Conservation (phyloP, 2,113 vertebrate species). For the Rhagologus leucostigma region DNA sequence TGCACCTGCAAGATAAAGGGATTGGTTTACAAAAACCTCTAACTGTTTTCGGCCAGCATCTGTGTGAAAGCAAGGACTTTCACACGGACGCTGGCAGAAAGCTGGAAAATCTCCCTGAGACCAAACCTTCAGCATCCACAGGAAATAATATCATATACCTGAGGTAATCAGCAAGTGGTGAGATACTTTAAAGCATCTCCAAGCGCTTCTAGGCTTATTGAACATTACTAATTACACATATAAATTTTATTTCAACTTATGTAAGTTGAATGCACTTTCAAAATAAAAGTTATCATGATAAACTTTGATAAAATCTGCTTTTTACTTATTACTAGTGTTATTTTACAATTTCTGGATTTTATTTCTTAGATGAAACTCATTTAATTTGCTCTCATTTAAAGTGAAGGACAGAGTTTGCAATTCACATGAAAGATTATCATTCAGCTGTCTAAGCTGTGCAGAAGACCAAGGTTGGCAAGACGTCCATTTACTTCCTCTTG, state of each 20-base stretch:
- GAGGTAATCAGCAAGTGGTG: neutral
- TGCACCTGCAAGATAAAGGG: too few species aligned
- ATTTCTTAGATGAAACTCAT: neutral
- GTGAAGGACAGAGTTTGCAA: neutral
- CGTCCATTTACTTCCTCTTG: neutral
- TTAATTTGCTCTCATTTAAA: neutral
- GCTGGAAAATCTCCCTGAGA: too few species aligned
- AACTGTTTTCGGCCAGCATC: too few species aligned
- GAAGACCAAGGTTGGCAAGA: neutral
- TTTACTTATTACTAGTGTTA: neutral
- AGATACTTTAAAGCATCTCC: neutral
- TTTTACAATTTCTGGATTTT: neutral
- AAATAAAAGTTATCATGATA: neutral
- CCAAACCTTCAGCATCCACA: too few species aligned
- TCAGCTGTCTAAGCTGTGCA: neutral
- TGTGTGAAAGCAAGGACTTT: too few species aligned
- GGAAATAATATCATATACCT: neutral
- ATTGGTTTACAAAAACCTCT: too few species aligned
- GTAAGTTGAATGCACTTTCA: neutral
- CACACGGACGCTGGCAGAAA: too few species aligned
- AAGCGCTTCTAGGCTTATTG: neutral
- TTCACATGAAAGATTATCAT: neutral
- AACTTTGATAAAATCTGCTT: neutral
- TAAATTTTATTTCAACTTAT: neutral
- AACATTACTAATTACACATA: neutral